Conservation (phyloP, 2,888 invertebrate species). For the Ophion ventricosus region DNA sequence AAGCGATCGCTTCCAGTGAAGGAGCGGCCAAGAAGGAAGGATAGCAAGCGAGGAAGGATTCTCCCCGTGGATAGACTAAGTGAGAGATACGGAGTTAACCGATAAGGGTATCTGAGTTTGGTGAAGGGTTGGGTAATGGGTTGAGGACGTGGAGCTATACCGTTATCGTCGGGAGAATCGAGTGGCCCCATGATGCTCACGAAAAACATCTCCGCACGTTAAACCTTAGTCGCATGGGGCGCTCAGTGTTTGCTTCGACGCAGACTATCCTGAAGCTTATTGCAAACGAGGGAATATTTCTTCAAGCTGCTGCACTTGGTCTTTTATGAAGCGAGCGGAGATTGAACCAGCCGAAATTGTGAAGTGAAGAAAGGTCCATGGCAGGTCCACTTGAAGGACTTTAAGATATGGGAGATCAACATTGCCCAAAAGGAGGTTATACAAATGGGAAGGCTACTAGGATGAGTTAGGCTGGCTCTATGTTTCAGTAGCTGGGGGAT, state of each 20-base stretch:
- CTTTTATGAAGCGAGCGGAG: neutral
- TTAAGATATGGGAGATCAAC: neutral
- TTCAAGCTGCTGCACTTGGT: neutral
- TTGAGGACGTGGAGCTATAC: conserved; percentile 14
- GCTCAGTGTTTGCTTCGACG: conserved; percentile 31
- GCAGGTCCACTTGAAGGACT: neutral
- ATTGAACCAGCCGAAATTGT: neutral
- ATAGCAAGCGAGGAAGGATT: conserved; percentile 21
- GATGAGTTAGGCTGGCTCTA: too few relatives aligned
- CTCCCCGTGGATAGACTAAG: neutral
- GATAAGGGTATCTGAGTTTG: conserved; percentile 51
- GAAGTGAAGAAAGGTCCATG: neutral
- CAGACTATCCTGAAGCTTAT: neutral
- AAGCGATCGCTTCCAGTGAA: conserved; percentile 1
- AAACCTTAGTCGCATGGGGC: neutral
- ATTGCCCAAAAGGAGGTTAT: too few relatives aligned
- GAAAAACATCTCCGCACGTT: conserved; percentile 2
- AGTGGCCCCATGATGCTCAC: conserved; percentile 38
- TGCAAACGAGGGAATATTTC: neutral
- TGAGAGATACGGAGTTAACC: conserved; percentile 22
- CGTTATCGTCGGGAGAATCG: conserved; percentile 44
- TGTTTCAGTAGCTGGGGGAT: too few relatives aligned
- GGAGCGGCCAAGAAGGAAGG: conserved; percentile 45
- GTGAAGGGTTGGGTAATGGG: conserved; percentile 37
- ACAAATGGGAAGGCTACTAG: conserved; percentile 20